Base-by-base conservation (phyloP, 1,140 invertebrate genomes). In the Leptonema lineaticorne region DNA sequence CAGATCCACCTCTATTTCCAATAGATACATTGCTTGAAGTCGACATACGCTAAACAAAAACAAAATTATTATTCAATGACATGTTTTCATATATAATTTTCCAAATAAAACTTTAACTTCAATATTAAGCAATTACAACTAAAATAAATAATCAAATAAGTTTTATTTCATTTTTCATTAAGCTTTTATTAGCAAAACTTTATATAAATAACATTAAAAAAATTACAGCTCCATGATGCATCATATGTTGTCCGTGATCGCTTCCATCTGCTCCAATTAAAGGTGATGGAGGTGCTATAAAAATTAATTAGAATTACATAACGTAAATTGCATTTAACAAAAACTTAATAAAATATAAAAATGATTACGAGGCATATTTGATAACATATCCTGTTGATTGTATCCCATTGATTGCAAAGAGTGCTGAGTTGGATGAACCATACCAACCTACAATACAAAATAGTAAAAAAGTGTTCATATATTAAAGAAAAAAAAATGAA, bases 361-460 rank as follows among this genome's bases (percentile, higher is more conserved):
- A n/a, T n/a, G 86, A 90, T 88, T 83, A 93, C 91, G 90, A 69
- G 92, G 91, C 90, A 93, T 92, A 75, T 85, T 90, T 74, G 86
- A 86, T 76, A 89, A 88, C 14, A 87, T 81, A 77, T 88, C 87
- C 75, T 85, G 87, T 73, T 86, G 67, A 30, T 33, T 63, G 86
- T 46, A 84, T 75, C 45, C 66, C 56, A 69, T 78, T 79, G 64
- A 75, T 80, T n/a, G 78, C 69, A 50, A 74, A 9, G 76, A 76
- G 70, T 86, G 88, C 71, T 85, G 85, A 76, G 90, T 87, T 2
- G 89, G 89, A 75, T 90, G 88, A 58, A 91, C 89, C 87, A 90
- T 90, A 11, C 89, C 89, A 58, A 89, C 78, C 81, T 83, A 64
- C 22, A 18, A 18, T n/a, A 45, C 14, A 56, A 50, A 29, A 48